Percentiles rank a stretch among this genome's conserved stretches.
Evolutionary conservation across 2,797 vertebrate species (phyloP).

Genomic region (Falco biarmicus): DNA sequence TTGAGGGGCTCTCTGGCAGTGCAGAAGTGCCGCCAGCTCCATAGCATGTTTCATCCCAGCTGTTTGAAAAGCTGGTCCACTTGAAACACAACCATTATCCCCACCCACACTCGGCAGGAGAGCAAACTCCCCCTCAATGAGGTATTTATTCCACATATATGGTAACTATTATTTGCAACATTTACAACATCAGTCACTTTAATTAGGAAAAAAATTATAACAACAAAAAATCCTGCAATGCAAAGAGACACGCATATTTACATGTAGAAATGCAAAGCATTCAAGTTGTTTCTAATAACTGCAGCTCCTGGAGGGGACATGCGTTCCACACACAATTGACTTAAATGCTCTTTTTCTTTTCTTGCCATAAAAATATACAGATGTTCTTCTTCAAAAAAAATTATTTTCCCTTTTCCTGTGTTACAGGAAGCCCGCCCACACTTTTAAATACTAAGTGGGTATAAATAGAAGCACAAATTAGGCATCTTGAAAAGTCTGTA

Average conservation of each 20-base stretch:
- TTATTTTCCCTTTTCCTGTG: constrained; percentile 66
- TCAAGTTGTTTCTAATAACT: constrained; percentile 57
- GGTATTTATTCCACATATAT: constrained; percentile 71
- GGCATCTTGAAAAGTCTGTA: constrained; percentile 68
- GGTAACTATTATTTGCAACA: constrained; percentile 68
- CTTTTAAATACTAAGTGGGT: constrained; percentile 75
- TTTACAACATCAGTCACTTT: constrained; percentile 46
- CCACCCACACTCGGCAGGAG: constrained; percentile 38
- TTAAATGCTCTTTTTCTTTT: constrained; percentile 36
- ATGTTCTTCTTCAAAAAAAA: constrained; percentile 59
- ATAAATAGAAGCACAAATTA: constrained; percentile 78
- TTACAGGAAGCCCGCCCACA: constrained; percentile 76
- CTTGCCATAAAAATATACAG: constrained; percentile 67
- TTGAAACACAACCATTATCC: constrained; percentile 26
- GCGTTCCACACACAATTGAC: constrained; percentile 49
- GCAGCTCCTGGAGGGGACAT: constrained; percentile 59
- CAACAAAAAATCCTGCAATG: background rate
- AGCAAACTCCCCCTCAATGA: constrained; percentile 26
- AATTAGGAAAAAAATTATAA: constrained; percentile 16
- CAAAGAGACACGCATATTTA: background rate
- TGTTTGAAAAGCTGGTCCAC: constrained; percentile 33
- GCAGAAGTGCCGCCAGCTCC: background rate
- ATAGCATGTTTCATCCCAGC: background rate
- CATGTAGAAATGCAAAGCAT: constrained; percentile 55
- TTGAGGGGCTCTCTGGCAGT: background rate